A percentile compares a stretch with the other conserved stretches of the same genome.
These are phyloP conservation scores for Homalodisca vitripennis DNA, from an alignment of 1,140 invertebrate genomes.

Conservation along the genomic window DNA sequence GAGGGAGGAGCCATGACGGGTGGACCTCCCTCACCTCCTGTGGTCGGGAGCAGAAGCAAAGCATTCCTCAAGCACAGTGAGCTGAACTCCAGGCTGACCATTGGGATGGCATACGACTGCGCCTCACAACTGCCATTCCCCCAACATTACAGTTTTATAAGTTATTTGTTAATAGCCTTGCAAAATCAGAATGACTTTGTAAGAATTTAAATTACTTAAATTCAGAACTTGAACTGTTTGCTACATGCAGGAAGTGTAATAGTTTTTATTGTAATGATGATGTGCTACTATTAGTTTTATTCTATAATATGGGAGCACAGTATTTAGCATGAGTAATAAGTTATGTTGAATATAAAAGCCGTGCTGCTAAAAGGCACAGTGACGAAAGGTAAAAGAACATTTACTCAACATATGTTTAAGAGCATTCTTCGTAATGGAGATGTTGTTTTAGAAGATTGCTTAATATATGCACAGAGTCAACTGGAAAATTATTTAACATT, in stretches of 20 bases:
- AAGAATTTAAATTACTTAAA: background rate
- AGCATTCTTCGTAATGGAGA: too few species aligned
- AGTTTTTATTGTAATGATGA: too few species aligned
- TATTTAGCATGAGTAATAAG: too few species aligned
- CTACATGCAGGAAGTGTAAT: background rate
- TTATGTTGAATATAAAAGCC: too few species aligned
- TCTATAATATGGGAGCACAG: too few species aligned
- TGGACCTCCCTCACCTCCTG: slow-evolving; percentile 16
- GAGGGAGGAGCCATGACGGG: slow-evolving; percentile 17
- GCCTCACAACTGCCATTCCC: slow-evolving; percentile 56
- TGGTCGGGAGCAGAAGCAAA: slow-evolving; percentile 46
- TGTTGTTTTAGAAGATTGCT: too few species aligned
- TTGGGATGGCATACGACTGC: slow-evolving; percentile 77
- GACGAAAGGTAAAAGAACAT: too few species aligned
- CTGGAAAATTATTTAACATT: too few species aligned
- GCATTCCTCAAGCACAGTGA: slow-evolving; percentile 86
- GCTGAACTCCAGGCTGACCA: slow-evolving; percentile 87
- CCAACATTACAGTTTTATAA: background rate
- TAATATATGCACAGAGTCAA: too few species aligned
- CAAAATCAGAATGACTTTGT: background rate
- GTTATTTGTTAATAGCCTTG: background rate
- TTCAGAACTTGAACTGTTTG: background rate
- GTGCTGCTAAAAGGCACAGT: too few species aligned
- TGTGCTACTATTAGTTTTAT: too few species aligned
- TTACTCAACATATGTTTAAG: too few species aligned